These are phyloP conservation scores for Drosophila rufa DNA, from an alignment of 1,140 invertebrate genomes.

Conservation along the genomic window DNA sequence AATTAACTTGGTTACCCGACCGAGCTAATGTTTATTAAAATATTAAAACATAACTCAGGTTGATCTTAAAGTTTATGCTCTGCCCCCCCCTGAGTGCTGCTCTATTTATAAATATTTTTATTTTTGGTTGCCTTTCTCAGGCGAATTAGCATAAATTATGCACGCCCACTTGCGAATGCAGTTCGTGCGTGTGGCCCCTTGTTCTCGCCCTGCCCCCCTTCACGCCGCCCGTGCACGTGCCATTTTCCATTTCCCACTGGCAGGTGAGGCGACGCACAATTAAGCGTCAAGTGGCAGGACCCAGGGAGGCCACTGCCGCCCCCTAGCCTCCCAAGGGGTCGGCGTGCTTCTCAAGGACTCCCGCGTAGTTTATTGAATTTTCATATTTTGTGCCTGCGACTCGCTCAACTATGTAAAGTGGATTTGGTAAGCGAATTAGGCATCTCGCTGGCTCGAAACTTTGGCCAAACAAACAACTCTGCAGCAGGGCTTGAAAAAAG, in stretches of 20 bases:
- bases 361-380: conserved; percentile 68
- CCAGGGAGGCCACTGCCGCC: conserved; percentile 15
- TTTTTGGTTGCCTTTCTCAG: conserved; percentile 60
- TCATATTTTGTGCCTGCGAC: conserved; percentile 67
- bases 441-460: conserved; percentile 60
- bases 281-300: conserved; percentile 63
- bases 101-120: conserved; percentile 19
- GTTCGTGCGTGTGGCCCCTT: conserved; percentile 64
- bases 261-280: conserved; percentile 71
- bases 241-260: conserved; percentile 22
- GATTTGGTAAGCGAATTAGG: conserved; percentile 75
- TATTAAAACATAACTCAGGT: conserved; percentile 17
- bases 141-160: conserved; percentile 81
- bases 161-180: conserved; percentile 81
- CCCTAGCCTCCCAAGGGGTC: neutral
- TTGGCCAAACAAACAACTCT: conserved; percentile 57
- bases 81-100: conserved; percentile 1
- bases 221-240: conserved; percentile 51
- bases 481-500: conserved; percentile 10
- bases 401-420: conserved; percentile 73
- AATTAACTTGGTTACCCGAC: neutral
- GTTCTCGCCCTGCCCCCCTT: neutral
- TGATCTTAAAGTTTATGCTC: conserved; percentile 41
- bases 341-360: conserved; percentile 19
- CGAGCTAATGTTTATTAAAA: conserved; percentile 9